Percentiles rank a stretch among this genome's conserved stretches.
These are phyloP conservation scores for Molossus alvarezi DNA, from an alignment of 2,797 vertebrate species.

Conservation along the genomic window DNA sequence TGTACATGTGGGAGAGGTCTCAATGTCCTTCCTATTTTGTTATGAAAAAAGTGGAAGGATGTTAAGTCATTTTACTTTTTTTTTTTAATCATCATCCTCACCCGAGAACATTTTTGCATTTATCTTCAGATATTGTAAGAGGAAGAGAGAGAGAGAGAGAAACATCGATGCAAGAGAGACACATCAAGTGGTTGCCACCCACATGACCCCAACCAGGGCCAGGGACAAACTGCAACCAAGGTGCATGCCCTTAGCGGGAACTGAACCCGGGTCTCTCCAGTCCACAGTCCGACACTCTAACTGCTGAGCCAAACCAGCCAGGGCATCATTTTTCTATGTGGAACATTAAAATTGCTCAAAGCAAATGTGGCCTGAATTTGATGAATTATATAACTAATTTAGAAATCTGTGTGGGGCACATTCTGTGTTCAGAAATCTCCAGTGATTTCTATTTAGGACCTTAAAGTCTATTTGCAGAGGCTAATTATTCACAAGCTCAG, in stretches of 20 bases:
- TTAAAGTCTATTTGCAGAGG: conserved; percentile 33
- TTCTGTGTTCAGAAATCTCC: conserved; percentile 5
- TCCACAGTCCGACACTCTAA: too few species aligned
- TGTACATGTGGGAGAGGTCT: not conserved
- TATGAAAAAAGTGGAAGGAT: not conserved
- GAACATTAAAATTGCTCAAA: not conserved
- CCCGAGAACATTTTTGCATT: too few species aligned
- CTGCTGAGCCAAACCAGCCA: too few species aligned
- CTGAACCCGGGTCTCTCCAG: too few species aligned
- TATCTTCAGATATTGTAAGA: too few species aligned
- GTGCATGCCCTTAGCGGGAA: too few species aligned
- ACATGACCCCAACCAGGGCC: too few species aligned
- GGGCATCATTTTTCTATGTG: conserved; percentile 5
- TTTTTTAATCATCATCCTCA: too few species aligned
- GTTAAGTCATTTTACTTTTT: conserved; percentile 16
- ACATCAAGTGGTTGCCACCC: too few species aligned
- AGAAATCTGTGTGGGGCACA: not conserved
- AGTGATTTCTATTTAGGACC: not conserved
- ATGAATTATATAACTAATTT: conserved; percentile 50
- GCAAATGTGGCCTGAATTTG: conserved; percentile 48
- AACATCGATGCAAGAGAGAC: too few species aligned
- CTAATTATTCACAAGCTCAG: conserved; percentile 35
- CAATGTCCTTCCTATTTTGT: not conserved
- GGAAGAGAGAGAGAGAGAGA: too few species aligned
- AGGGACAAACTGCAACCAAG: too few species aligned